Evolutionary conservation across 2,888 invertebrate species (phyloP).

Genomic region (Lordiphosa fenestrarum): DNA sequence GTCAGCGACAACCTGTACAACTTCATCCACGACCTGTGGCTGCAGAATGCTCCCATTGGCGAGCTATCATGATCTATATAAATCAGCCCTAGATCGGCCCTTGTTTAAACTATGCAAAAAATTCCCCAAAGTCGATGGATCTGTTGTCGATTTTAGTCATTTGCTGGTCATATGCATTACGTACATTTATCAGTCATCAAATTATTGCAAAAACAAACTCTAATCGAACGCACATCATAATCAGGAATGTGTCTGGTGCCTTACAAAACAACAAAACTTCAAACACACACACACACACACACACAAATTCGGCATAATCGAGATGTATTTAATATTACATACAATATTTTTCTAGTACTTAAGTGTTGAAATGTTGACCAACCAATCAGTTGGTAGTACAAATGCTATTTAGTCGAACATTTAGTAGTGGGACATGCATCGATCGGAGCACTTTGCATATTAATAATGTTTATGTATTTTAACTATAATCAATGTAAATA

Average conservation of each 20-base stretch:
- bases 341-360: slow-evolving; percentile 45
- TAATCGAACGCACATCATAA: slow-evolving; percentile 60
- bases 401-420: slow-evolving; percentile 68
- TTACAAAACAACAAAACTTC: slow-evolving; percentile 33
- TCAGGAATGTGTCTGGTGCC: slow-evolving; percentile 75
- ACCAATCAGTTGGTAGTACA: slow-evolving; percentile 57
- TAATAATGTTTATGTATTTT: slow-evolving; percentile 52
- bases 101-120: slow-evolving; percentile 34
- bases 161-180: slow-evolving; percentile 72
- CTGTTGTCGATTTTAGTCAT: slow-evolving; percentile 51
- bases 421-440: slow-evolving; percentile 54
- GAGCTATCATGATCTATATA: slow-evolving; percentile 90
- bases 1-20: slow-evolving; percentile 95
- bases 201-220: slow-evolving; percentile 25
- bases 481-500: slow-evolving; percentile 58
- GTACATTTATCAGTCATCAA: slow-evolving; percentile 20
- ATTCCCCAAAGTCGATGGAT: slow-evolving; percentile 32
- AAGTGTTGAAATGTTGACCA: slow-evolving; percentile 53
- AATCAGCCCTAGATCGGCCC: slow-evolving; percentile 48
- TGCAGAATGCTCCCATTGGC: slow-evolving; percentile 98
- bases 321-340: slow-evolving; percentile 66
- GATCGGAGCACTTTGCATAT: slow-evolving; percentile 40
- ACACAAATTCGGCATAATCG: slow-evolving; percentile 43
- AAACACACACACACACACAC: too few relatives aligned
- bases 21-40: slow-evolving; percentile 97